Conservation (phyloP, 2,113 vertebrate species). For the Calyptommatus sinebrachiatus region DNA sequence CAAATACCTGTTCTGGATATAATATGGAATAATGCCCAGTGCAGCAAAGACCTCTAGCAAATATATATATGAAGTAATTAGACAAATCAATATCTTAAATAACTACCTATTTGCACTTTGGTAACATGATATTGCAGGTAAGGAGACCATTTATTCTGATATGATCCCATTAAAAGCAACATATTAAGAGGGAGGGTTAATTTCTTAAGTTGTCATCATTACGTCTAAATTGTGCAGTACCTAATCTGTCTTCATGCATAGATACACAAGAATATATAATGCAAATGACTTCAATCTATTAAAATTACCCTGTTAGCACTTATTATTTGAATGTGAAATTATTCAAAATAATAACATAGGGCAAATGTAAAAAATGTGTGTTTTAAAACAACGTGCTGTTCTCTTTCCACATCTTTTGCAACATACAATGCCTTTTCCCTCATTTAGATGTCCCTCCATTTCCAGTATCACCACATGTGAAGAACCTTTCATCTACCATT, state of each 20-base stretch:
- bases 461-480: constrained; percentile 74
- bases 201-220: not conserved
- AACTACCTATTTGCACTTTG: constrained; percentile 55
- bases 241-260: not conserved
- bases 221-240: not conserved
- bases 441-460: constrained; percentile 72
- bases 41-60: too few species aligned
- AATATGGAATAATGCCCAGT: too few species aligned
- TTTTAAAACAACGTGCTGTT: constrained; percentile 71
- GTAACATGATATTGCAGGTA: constrained; percentile 49
- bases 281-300: constrained; percentile 17
- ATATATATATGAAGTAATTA: too few species aligned
- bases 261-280: not conserved
- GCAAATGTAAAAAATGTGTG: constrained; percentile 71
- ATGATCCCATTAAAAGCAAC: not conserved
- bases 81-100: constrained; percentile 37
- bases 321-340: constrained; percentile 62
- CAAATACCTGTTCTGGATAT: too few species aligned
- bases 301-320: constrained; percentile 50
- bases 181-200: not conserved
- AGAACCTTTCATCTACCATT: constrained; percentile 77
- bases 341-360: constrained; percentile 75
- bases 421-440: constrained; percentile 73
- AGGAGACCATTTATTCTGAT: constrained; percentile 28
- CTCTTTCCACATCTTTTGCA: constrained; percentile 65